A percentile compares a stretch with the other conserved stretches of the same genome.
These are phyloP conservation scores for Coenobita brevimanus DNA, from an alignment of 1,140 invertebrate genomes.

Conservation along the genomic window DNA sequence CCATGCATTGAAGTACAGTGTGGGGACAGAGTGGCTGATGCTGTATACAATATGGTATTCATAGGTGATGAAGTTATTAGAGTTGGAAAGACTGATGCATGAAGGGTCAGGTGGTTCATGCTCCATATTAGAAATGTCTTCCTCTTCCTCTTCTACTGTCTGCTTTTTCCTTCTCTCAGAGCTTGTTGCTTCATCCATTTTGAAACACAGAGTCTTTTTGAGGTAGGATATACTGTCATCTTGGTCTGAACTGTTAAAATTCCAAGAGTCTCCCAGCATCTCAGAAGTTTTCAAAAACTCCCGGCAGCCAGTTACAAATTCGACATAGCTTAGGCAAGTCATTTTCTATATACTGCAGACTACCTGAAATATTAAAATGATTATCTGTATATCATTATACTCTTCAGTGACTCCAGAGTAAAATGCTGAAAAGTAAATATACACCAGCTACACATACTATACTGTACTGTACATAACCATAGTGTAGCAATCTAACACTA, in stretches of 20 bases:
- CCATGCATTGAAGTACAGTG: slow-evolving; percentile 44
- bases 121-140: not conserved
- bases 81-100: not conserved
- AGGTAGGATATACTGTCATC: slow-evolving; percentile 17
- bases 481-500: too few relatives aligned
- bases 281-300: slow-evolving; percentile 9
- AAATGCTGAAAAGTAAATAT: too few relatives aligned
- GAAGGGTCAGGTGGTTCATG: not conserved
- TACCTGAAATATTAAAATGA: not conserved
- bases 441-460: too few relatives aligned
- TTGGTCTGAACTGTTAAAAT: slow-evolving; percentile 1
- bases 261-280: slow-evolving; percentile 25
- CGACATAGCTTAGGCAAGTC: slow-evolving; percentile 22
- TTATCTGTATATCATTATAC: too few relatives aligned
- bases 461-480: too few relatives aligned
- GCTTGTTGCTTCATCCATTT: not conserved
- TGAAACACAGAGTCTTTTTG: not conserved
- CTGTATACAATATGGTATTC: slow-evolving; percentile 44
- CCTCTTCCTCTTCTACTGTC: not conserved
- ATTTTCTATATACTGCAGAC: not conserved
- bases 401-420: too few relatives aligned
- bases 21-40: slow-evolving; percentile 38
- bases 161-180: not conserved
- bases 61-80: slow-evolving; percentile 12
- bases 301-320: slow-evolving; percentile 23